Percentiles rank a stretch among this genome's conserved stretches.
Conservation (phyloP, 2,113 vertebrate species). For the Rafetus swinhoei region DNA sequence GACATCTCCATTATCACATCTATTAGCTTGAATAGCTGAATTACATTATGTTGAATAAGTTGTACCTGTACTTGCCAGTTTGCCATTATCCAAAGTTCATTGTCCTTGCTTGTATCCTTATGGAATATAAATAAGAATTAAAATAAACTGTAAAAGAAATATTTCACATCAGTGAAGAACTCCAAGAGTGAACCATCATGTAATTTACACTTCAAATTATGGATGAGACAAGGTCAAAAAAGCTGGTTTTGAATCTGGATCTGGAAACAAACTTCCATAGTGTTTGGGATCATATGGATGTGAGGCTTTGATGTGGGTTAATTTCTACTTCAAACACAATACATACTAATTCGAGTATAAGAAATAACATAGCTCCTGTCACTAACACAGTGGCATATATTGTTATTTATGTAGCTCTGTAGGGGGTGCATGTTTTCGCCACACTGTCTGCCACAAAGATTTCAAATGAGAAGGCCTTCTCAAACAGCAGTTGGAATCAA, state of each 20-base stretch:
- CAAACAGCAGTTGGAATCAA: not conserved
- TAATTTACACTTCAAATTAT: not conserved
- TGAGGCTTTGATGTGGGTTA: not conserved
- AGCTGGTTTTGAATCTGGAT: not conserved
- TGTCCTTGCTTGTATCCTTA: not conserved
- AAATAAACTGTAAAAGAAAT: not conserved
- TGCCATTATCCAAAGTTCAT: slow-evolving; percentile 6
- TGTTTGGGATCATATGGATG: not conserved
- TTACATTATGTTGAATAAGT: slow-evolving; percentile 33
- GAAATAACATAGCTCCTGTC: not conserved
- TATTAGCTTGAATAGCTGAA: slow-evolving; percentile 1
- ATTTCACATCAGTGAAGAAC: not conserved
- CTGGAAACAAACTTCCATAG: not conserved
- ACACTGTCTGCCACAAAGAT: not conserved
- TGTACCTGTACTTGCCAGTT: not conserved
- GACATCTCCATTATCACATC: slow-evolving; percentile 17
- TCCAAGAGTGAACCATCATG: not conserved
- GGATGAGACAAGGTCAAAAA: not conserved
- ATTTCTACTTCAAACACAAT: not conserved
- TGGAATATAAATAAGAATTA: slow-evolving; percentile 4
- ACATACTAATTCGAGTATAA: not conserved
- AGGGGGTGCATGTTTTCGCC: not conserved
- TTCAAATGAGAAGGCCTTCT: not conserved
- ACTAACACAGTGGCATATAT: not conserved
- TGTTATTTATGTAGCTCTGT: not conserved